Conservation (phyloP, 2,113 vertebrate genomes). For the Phocoena sinus region DNA sequence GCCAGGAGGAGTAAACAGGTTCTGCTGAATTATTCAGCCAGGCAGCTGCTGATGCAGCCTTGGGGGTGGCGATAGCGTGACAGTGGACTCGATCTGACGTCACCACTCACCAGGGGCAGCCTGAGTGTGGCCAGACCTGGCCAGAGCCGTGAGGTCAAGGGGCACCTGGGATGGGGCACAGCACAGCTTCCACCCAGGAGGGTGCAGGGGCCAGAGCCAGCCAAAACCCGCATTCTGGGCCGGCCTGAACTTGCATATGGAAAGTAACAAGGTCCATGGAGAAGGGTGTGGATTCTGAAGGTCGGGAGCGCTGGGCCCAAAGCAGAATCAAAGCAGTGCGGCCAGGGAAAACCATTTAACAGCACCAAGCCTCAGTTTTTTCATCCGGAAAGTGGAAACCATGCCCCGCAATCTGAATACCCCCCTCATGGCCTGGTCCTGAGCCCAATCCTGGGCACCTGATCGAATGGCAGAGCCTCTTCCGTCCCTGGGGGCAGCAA, state of each 20-base stretch:
- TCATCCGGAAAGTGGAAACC: background rate
- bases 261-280: accelerated
- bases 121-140: background rate
- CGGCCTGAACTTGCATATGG: too few species aligned
- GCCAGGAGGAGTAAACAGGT: slow-evolving; percentile 51
- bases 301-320: background rate
- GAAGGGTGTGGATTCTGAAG: background rate
- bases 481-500: accelerated
- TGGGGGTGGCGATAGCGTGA: background rate
- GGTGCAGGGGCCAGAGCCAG: background rate
- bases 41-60: slow-evolving; percentile 57
- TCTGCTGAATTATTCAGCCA: slow-evolving; percentile 70
- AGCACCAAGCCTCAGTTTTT: background rate
- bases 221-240: background rate
- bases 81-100: background rate
- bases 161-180: background rate
- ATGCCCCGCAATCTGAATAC: accelerated
- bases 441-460: background rate
- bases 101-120: background rate
- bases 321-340: background rate
- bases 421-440: background rate
- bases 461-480: background rate
- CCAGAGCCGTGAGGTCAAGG: background rate
- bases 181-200: background rate
- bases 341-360: background rate